Evolutionary conservation across 2,797 vertebrate species (phyloP).

Genomic region (Siniperca scherzeri): DNA sequence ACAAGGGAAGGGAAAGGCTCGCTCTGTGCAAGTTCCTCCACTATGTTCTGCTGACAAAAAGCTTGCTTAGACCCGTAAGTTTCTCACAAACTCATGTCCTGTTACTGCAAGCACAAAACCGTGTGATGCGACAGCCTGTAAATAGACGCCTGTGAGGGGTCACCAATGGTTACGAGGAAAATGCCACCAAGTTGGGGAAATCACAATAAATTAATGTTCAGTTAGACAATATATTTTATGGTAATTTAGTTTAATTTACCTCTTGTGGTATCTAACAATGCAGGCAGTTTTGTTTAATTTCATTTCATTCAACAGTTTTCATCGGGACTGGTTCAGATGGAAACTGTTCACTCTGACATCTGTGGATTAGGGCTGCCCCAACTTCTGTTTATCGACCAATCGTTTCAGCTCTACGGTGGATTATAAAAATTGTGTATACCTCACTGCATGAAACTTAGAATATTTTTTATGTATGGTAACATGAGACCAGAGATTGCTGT

Average conservation of each 20-base stretch:
- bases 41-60: constrained; percentile 6
- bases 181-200: not conserved
- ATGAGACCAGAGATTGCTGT: not conserved
- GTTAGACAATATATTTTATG: not conserved
- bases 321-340: not conserved
- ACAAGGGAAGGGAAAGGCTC: constrained; percentile 27
- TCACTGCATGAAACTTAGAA: not conserved
- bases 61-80: not conserved
- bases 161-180: not conserved
- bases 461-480: not conserved
- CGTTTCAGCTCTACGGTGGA: not conserved
- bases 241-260: not conserved
- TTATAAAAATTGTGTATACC: too few species aligned
- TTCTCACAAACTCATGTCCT: constrained; percentile 28
- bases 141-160: not conserved
- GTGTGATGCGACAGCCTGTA: constrained; percentile 20
- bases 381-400: too few species aligned
- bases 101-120: constrained; percentile 16
- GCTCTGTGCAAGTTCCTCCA: constrained; percentile 20
- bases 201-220: not conserved
- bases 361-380: not conserved
- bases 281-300: not conserved
- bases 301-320: not conserved
- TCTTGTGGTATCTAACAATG: not conserved
- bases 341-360: not conserved